These are phyloP conservation scores for Clupea harengus DNA, from an alignment of 2,113 vertebrate genomes.

Conservation along the genomic window DNA sequence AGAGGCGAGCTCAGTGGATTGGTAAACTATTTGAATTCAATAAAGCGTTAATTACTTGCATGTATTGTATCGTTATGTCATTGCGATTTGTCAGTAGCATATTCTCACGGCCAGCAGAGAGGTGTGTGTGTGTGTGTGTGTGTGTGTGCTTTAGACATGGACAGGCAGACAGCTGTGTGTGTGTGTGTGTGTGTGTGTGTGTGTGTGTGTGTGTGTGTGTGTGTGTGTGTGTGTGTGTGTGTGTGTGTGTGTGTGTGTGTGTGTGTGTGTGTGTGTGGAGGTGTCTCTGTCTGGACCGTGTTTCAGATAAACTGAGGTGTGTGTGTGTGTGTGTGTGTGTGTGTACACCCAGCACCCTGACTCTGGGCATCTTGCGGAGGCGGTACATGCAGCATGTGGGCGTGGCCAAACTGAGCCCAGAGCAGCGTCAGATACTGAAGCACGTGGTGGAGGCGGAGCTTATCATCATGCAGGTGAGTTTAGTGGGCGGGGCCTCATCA, in stretches of 20 bases:
- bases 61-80: too few species aligned
- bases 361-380: conserved; percentile 59
- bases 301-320: too few species aligned
- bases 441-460: conserved; percentile 64
- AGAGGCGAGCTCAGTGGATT: too few species aligned
- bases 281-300: too few species aligned
- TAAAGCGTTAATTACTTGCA: too few species aligned
- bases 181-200: too few species aligned
- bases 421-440: conserved; percentile 59
- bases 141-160: too few species aligned
- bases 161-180: too few species aligned
- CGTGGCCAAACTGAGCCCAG: conserved; percentile 52
- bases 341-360: conserved; percentile 56
- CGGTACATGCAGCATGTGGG: conserved; percentile 55
- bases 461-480: conserved; percentile 66
- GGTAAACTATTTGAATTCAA: too few species aligned
- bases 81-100: too few species aligned
- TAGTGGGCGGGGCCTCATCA: neutral
- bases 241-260: neutral
- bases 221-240: neutral
- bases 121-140: too few species aligned
- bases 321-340: neutral
- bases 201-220: neutral
- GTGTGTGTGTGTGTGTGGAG: neutral
- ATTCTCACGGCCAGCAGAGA: too few species aligned